These are phyloP conservation scores for Axis porcinus DNA, from an alignment of 2,113 vertebrate genomes.

Conservation along the genomic window DNA sequence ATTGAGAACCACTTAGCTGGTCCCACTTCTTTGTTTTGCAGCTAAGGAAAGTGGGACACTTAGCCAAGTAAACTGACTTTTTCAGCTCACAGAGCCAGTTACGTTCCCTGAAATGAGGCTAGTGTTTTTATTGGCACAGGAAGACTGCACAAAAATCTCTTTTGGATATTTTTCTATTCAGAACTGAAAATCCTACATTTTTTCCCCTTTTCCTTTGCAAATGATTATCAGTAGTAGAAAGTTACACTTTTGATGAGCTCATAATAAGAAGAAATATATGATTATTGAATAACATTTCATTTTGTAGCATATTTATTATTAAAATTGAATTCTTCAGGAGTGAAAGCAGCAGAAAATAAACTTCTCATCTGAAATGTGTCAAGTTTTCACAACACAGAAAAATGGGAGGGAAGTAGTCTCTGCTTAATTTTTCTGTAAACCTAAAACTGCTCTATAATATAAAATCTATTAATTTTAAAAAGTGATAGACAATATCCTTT, in stretches of 20 bases:
- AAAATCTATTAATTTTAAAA: not conserved
- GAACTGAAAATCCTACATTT: not conserved
- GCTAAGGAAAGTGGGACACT: not conserved
- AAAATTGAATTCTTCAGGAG: slow-evolving; percentile 4
- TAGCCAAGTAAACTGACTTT: not conserved
- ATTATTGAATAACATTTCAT: not conserved
- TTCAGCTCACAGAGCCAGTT: not conserved
- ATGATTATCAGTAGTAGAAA: not conserved
- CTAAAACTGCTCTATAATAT: not conserved
- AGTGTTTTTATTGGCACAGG: not conserved
- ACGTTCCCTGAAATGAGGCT: not conserved
- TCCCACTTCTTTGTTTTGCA: not conserved
- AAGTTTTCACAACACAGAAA: not conserved
- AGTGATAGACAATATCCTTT: not conserved
- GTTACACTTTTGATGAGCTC: not conserved
- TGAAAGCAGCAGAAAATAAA: slow-evolving; percentile 16
- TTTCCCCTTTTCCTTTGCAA: not conserved
- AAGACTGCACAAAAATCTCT: not conserved
- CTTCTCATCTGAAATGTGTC: not conserved
- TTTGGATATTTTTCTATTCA: not conserved
- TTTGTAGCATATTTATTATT: not conserved
- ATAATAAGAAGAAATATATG: slow-evolving; percentile 34
- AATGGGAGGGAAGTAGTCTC: not conserved
- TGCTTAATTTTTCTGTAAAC: not conserved
- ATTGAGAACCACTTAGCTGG: not conserved